phyloP scores from a whole-genome alignment of 2,797 vertebrate species.

The Acomys russatus region DNA sequence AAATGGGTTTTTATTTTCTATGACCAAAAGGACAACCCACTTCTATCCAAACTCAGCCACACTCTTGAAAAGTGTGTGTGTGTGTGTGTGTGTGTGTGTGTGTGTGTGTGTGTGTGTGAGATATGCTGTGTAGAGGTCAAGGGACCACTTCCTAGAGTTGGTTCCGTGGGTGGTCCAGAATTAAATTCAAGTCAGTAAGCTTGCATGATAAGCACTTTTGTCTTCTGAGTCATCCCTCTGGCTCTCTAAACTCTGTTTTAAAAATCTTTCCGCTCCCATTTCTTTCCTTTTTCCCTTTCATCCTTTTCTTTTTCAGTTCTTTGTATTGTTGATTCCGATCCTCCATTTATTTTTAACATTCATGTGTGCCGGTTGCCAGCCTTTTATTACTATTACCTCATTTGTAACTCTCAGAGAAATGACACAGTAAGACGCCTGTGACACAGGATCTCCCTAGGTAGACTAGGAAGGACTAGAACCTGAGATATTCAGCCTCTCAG shows the following conservation, averaged over 20 bases:
- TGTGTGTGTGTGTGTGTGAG: not conserved
- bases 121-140: not conserved
- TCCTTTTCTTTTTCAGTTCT: fast-evolving
- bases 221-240: not conserved
- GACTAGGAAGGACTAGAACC: not conserved
- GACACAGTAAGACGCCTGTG: not conserved
- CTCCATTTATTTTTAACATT: not conserved
- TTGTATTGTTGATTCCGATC: not conserved
- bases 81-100: not conserved
- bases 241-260: not conserved
- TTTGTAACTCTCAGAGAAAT: not conserved
- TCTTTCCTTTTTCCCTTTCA: not conserved
- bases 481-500: no score
- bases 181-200: not conserved
- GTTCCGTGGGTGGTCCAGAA: not conserved
- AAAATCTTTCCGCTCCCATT: not conserved
- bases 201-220: not conserved
- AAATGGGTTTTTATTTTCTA: not conserved
- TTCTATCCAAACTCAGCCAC: not conserved
- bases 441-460: not conserved
- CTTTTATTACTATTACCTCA: not conserved
- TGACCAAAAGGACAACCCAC: not conserved
- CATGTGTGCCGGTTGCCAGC: no score
- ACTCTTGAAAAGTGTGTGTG: not conserved
- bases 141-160: not conserved